These are phyloP conservation scores for Drosophila imparisetae DNA, from an alignment of 2,888 invertebrate species.

Conservation along the genomic window DNA sequence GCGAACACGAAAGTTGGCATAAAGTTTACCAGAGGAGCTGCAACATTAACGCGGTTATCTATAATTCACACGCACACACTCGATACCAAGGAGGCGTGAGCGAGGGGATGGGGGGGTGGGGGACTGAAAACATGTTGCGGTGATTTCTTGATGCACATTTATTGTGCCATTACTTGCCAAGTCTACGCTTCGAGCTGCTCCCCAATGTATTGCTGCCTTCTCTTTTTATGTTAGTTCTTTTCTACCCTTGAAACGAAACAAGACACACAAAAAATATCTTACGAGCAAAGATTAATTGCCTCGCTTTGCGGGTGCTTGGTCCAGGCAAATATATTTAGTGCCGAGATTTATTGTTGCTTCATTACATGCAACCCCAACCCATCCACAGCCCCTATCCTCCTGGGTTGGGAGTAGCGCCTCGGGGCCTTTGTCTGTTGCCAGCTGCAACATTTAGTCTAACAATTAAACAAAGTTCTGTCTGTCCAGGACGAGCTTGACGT, in stretches of 20 bases:
- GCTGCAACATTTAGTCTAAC: conserved; percentile 58
- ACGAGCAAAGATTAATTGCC: conserved; percentile 72
- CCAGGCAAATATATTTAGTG: conserved; percentile 74
- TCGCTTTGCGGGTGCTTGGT: conserved; percentile 38
- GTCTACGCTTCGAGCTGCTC: conserved; percentile 34
- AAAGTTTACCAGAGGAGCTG: conserved; percentile 53
- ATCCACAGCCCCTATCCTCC: neutral
- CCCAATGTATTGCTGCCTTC: conserved; percentile 42
- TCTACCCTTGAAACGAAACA: conserved; percentile 3
- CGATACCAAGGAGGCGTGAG: neutral
- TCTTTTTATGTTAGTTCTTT: conserved; percentile 42
- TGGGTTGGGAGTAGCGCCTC: neutral
- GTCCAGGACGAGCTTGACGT: conserved; percentile 46
- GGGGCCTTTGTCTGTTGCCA: conserved; percentile 37
- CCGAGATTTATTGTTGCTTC: conserved; percentile 76
- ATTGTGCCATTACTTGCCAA: conserved; percentile 65
- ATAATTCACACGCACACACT: conserved; percentile 72
- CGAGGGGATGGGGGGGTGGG: no score
- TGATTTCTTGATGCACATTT: conserved; percentile 74
- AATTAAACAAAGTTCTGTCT: conserved; percentile 68
- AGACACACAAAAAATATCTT: conserved; percentile 23
- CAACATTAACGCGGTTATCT: conserved; percentile 79
- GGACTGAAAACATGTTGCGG: conserved; percentile 17
- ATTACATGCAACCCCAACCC: conserved; percentile 47
- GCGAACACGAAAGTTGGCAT: conserved; percentile 32